Conservation (phyloP, 2,888 invertebrate genomes). For the Caenorhabditis sp. region DNA sequence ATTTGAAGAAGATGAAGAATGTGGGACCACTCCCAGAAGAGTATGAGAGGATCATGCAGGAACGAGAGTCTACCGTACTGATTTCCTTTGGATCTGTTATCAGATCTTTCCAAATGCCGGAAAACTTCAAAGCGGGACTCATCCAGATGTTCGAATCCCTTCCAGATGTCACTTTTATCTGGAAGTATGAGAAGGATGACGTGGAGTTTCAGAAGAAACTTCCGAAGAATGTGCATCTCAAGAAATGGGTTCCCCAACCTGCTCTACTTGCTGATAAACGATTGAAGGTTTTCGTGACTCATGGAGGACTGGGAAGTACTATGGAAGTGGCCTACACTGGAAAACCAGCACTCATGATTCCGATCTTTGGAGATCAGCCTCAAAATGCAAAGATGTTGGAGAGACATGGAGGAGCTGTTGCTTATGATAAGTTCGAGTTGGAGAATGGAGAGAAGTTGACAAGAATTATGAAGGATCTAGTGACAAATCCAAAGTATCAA, state of each 20-base stretch:
- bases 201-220: constrained; percentile 34
- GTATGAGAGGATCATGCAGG: constrained; percentile 47
- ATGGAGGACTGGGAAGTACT: constrained; percentile 48
- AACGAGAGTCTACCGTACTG: constrained; percentile 50
- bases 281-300: constrained; percentile 45
- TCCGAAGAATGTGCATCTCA: constrained; percentile 45
- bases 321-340: constrained; percentile 47
- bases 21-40: constrained; percentile 41
- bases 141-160: constrained; percentile 50
- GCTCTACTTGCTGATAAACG: constrained; percentile 42
- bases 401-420: constrained; percentile 57
- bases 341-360: constrained; percentile 49
- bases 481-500: constrained; percentile 32
- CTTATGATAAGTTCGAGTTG: constrained; percentile 44
- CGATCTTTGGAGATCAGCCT: constrained; percentile 50
- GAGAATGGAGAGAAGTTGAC: constrained; percentile 34
- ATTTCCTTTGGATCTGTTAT: constrained; percentile 62
- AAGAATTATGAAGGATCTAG: constrained; percentile 16
- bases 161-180: constrained; percentile 53
- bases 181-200: constrained; percentile 52
- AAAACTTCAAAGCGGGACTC: constrained; percentile 39
- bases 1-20: constrained; percentile 24
- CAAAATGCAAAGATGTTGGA: constrained; percentile 46
- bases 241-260: constrained; percentile 47
- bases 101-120: constrained; percentile 48